Evolutionary conservation across 2,797 vertebrate species (phyloP), one percentile per base, ranked within the genome.

Genomic region (Phyllotis vaccarum): DNA sequence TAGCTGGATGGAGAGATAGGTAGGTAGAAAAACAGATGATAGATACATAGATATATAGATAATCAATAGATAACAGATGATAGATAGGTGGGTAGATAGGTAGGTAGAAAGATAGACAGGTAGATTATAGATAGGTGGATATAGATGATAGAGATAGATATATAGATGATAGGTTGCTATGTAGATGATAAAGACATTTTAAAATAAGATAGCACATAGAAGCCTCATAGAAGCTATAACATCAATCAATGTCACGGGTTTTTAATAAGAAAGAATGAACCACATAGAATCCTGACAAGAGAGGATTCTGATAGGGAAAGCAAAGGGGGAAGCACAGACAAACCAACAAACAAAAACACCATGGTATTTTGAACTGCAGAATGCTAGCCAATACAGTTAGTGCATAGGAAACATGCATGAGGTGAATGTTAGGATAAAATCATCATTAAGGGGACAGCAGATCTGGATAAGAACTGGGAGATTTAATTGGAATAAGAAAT

Each of bases 401-500:
- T 68, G 17, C 34, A n/a, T 29, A 29, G 62, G 80, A 60, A 82
- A 86, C 12, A n/a, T 72, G 54, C 12, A n/a, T 72, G 54, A 56
- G 17, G 14, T 21, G 27, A 89, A n/a, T 40, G 29, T 62, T 72
- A 40, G 54, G 29, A 56, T 43, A 14, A 76, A 76, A 70, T 46
- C 19, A 52, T 34, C 31, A 3, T 12, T 52, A 34, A 70, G 31
- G 13, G 27, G 27, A 89, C 11, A 79, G 3, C n/a, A 82, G 40
- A n/a, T 13, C 60, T 78, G 56, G 2, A 5, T 37, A 14, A 74
- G 5, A 66, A 52, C n/a, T 24, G 40, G 58, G 58, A 80, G 34
- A 91, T 91, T 92, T 89, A 89, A 88, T 90, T 95, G 49, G 70
- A 31, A 62, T 66, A 46, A 81, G 68, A 80, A 89, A 74, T 27